phyloP scores from a whole-genome alignment of 2,797 vertebrate species.

The Aulostomus chinensis region DNA sequence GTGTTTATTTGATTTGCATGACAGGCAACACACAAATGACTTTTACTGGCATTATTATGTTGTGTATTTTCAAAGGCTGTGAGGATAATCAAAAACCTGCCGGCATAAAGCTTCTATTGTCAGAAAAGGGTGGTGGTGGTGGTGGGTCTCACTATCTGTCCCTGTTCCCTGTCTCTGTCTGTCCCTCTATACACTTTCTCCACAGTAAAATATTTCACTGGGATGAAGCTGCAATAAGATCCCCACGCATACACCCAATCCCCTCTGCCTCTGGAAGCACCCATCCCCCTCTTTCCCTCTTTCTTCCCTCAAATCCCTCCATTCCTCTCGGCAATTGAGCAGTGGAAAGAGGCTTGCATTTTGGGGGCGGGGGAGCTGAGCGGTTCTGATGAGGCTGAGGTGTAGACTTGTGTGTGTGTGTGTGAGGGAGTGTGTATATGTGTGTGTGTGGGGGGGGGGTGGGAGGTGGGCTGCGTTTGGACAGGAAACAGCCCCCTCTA shows the following conservation, averaged over 20 bases:
- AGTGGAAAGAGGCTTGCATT: slow-evolving; percentile 80
- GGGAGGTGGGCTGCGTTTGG: slow-evolving; percentile 42
- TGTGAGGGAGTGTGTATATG: slow-evolving; percentile 48
- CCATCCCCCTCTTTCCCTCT: slow-evolving; percentile 76
- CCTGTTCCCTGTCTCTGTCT: slow-evolving; percentile 55
- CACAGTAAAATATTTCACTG: slow-evolving; percentile 71
- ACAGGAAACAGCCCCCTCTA: slow-evolving; percentile 79
- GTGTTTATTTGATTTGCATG: slow-evolving; percentile 28
- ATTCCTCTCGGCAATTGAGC: slow-evolving; percentile 79
- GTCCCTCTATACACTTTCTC: slow-evolving; percentile 64
- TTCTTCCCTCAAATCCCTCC: slow-evolving; percentile 84
- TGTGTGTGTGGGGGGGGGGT: slow-evolving; percentile 8
- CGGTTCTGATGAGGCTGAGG: slow-evolving; percentile 65
- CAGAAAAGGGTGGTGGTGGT: slow-evolving; percentile 44
- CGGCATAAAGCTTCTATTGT: slow-evolving; percentile 70
- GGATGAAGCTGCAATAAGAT: slow-evolving; percentile 80
- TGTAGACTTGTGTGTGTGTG: slow-evolving; percentile 76
- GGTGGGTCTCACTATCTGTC: slow-evolving; percentile 60
- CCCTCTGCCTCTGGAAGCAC: slow-evolving; percentile 55
- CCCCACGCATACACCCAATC: slow-evolving; percentile 70
- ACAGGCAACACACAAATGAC: slow-evolving; percentile 38
- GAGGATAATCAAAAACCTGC: slow-evolving; percentile 45
- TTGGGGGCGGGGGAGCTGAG: slow-evolving; percentile 60
- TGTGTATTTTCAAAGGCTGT: slow-evolving; percentile 56
- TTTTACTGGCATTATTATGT: slow-evolving; percentile 52